Evolutionary conservation across 2,888 invertebrate genomes (phyloP).

Genomic region (Opisthograptis luteolata): DNA sequence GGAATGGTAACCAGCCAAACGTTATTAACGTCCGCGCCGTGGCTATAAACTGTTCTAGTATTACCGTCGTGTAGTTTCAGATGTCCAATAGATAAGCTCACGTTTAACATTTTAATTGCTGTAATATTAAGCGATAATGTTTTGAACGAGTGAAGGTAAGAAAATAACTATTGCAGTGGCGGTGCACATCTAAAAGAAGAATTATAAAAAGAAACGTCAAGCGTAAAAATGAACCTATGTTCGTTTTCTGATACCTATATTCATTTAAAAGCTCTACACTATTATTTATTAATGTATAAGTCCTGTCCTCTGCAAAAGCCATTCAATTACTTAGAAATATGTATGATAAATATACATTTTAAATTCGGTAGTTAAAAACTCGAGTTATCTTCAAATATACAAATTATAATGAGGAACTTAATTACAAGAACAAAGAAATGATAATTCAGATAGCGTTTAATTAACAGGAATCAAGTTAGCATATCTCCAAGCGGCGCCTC

Average conservation of each 20-base stretch:
- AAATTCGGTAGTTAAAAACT: neutral
- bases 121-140: too few species aligned
- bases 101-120: too few species aligned
- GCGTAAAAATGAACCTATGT: too few species aligned
- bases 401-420: neutral
- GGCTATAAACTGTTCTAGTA: conserved; percentile 28
- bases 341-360: neutral
- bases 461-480: conserved; percentile 3
- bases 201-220: too few species aligned
- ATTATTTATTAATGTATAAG: too few species aligned
- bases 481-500: conserved; percentile 12
- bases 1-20: conserved; percentile 27
- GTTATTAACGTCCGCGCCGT: conserved; percentile 31
- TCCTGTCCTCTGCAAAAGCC: too few species aligned
- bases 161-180: too few species aligned
- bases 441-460: conserved; percentile 5
- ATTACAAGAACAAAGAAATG: conserved; percentile 16
- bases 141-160: too few species aligned
- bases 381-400: neutral
- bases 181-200: too few species aligned
- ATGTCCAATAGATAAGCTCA: neutral
- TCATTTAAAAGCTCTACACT: too few species aligned
- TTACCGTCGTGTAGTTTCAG: conserved; percentile 30
- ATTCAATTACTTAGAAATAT: too few species aligned
- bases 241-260: too few species aligned